A percentile compares a stretch with the other conserved stretches of the same genome.
Evolutionary conservation across 53 echinoderm and acorn worm genomes (phyloP).

Genomic region (Luidia sarsii): DNA sequence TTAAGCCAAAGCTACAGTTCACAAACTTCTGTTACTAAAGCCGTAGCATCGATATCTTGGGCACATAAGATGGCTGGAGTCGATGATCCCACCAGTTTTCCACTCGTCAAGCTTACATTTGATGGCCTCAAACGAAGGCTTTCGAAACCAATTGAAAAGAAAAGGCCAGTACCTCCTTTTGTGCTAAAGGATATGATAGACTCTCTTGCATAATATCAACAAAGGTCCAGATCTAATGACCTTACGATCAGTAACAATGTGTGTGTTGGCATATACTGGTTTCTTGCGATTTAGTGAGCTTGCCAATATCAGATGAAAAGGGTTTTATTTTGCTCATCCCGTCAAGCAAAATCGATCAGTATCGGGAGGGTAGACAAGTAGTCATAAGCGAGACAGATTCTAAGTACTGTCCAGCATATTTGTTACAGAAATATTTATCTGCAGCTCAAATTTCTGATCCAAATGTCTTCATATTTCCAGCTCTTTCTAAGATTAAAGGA

Average conservation of each 20-base stretch:
- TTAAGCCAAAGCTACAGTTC: conserved; percentile 14
- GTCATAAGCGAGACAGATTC: no score
- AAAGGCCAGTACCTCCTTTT: conserved; percentile 6
- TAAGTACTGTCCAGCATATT: no score
- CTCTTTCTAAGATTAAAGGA: conserved; percentile 17
- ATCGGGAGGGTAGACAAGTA: not conserved
- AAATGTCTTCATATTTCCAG: not conserved
- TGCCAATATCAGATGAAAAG: not conserved
- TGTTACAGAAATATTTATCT: conserved; percentile 6
- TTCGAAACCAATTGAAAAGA: not conserved
- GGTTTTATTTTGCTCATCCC: not conserved
- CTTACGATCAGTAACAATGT: conserved; percentile 15
- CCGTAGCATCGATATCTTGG: conserved; percentile 28
- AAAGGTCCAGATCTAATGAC: not conserved
- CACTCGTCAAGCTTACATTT: conserved; percentile 18
- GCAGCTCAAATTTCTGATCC: conserved; percentile 13
- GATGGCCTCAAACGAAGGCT: conserved; percentile 12
- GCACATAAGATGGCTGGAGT: conserved; percentile 18
- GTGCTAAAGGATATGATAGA: conserved; percentile 3
- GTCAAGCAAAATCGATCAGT: not conserved
- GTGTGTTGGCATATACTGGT: not conserved
- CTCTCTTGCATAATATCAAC: not conserved
- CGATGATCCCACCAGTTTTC: conserved; percentile 1
- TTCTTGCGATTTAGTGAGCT: not conserved
- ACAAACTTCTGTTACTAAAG: conserved; percentile 21